Percentiles rank a stretch among this genome's conserved stretches.
Evolutionary conservation across 2,888 invertebrate genomes (phyloP).

Genomic region (Hyppa rectilinea): DNA sequence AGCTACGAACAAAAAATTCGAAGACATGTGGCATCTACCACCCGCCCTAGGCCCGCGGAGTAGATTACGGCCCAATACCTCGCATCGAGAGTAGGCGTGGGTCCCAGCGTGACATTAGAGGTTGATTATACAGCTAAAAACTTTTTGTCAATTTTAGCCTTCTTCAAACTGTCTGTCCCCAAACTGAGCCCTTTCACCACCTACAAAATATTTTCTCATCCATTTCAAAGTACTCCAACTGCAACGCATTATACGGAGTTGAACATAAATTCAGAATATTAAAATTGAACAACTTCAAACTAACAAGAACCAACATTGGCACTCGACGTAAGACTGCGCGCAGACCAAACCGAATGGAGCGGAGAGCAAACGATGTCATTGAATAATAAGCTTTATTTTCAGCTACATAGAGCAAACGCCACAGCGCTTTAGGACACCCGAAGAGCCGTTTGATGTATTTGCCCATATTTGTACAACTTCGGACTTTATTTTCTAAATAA

Average conservation of each 20-base stretch:
- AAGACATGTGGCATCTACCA: too few relatives aligned
- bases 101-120: too few relatives aligned
- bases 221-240: conserved; percentile 25
- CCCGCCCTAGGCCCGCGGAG: too few relatives aligned
- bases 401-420: neutral
- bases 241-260: conserved; percentile 37
- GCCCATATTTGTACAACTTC: conserved; percentile 7
- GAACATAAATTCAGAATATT: conserved; percentile 44
- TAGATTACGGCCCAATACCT: too few relatives aligned
- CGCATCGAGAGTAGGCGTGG: too few relatives aligned
- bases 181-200: neutral
- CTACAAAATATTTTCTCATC: conserved; percentile 22
- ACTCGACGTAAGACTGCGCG: conserved; percentile 42
- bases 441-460: conserved; percentile 18
- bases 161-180: neutral
- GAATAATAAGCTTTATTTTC: conserved; percentile 30
- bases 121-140: too few relatives aligned
- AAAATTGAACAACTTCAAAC: conserved; percentile 50
- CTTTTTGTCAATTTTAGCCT: too few relatives aligned
- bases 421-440: neutral
- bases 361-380: neutral
- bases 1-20: too few relatives aligned
- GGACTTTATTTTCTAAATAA: neutral
- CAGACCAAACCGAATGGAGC: conserved; percentile 27
- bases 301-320: conserved; percentile 51